Conservation (phyloP, 1,140 invertebrate species). For the Eurosta solidaginis region DNA sequence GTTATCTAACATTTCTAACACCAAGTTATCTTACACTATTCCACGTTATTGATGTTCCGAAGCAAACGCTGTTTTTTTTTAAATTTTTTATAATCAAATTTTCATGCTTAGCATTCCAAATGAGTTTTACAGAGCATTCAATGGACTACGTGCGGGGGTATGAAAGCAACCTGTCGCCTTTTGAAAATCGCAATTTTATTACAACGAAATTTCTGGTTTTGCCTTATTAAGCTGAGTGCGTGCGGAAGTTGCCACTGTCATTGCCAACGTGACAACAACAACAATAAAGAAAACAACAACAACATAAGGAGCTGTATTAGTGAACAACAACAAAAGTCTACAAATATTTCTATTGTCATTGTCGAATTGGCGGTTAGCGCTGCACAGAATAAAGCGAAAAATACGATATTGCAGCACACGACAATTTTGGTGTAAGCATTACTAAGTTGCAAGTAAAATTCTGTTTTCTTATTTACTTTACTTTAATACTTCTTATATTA, state of each 20-base stretch:
- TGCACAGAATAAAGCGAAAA: background rate
- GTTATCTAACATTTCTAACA: no score
- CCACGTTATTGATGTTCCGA: no score
- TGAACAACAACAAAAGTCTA: background rate
- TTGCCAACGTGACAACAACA: slow-evolving; percentile 2
- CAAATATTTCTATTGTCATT: slow-evolving; percentile 29
- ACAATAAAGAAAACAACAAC: background rate
- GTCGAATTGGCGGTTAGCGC: slow-evolving; percentile 1
- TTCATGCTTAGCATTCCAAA: no score
- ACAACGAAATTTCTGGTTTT: background rate
- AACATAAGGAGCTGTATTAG: background rate
- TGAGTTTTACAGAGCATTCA: no score
- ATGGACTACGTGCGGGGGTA: no score
- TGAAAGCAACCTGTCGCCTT: no score
- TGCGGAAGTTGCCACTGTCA: slow-evolving; percentile 25
- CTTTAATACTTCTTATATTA: background rate
- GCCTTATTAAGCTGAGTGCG: slow-evolving; percentile 25
- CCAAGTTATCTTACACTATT: no score
- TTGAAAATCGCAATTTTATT: no score
- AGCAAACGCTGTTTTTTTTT: no score
- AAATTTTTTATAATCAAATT: no score
- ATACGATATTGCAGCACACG: background rate
- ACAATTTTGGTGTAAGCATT: background rate
- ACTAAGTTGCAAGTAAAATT: background rate
- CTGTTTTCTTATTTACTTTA: background rate